Evolutionary conservation across 2,888 invertebrate species (phyloP).

Genomic region (Hemithea aestivaria): DNA sequence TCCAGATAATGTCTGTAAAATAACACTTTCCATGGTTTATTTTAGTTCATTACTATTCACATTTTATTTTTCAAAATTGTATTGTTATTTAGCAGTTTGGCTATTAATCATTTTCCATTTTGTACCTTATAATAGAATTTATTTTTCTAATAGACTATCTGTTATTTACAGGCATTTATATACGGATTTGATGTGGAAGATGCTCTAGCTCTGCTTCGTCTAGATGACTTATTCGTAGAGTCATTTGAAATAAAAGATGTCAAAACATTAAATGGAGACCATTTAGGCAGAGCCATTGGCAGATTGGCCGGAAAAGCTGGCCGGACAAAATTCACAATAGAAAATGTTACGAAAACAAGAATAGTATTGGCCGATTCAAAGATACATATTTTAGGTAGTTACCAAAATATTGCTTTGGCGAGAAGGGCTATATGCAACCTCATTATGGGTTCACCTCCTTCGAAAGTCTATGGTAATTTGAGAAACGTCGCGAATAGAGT

Average conservation of each 20-base stretch:
- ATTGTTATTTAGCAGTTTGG: too few relatives aligned
- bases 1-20: too few relatives aligned
- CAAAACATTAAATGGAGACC: slow-evolving; percentile 96
- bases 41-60: too few relatives aligned
- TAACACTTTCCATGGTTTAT: too few relatives aligned
- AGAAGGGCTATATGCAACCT: slow-evolving; percentile 96
- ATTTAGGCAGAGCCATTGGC: slow-evolving; percentile 97
- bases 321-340: slow-evolving; percentile 98
- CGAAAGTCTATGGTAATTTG: slow-evolving; percentile 98
- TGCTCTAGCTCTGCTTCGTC: slow-evolving; percentile 93
- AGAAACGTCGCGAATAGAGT: slow-evolving; percentile 90
- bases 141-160: background rate
- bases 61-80: too few relatives aligned
- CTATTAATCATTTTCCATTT: background rate
- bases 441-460: slow-evolving; percentile 97
- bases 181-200: slow-evolving; percentile 99
- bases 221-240: slow-evolving; percentile 98
- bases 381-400: slow-evolving; percentile 98
- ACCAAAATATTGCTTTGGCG: slow-evolving; percentile 96
- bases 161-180: slow-evolving; percentile 86
- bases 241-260: slow-evolving; percentile 98
- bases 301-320: slow-evolving; percentile 98
- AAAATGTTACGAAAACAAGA: slow-evolving; percentile 98
- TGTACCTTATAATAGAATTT: too few relatives aligned
- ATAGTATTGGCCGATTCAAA: slow-evolving; percentile 98